Evolutionary conservation across 2,888 invertebrate species (phyloP), one percentile per base, ranked within the genome.

Genomic region (Lasiommata megera): DNA sequence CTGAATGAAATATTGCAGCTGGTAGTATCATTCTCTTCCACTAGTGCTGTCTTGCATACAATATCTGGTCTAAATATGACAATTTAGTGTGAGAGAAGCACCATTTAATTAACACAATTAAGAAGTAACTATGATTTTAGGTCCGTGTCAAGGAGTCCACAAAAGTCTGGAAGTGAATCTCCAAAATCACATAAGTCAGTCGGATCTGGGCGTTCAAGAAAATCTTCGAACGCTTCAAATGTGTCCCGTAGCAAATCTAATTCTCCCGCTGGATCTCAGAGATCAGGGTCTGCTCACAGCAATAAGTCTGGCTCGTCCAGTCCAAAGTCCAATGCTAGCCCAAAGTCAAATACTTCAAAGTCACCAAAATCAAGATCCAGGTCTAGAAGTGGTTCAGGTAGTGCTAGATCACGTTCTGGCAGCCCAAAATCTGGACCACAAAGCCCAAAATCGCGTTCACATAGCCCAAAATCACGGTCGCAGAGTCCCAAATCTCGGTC

Each of bases 241-340:
- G 82, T 66, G 29, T 88, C 88, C 11, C 75, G 84, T 7, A 88
- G 88, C 72, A 88, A 87, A 65, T 91, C 91, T 0, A 88, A 88
- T 62, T 88, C 90, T 1, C 89, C 87, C 8, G 85, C 73, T 7
- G 79, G 67, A 23, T 87, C 88, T 0, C 81, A 86, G 46, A 75
- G 82, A 70, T 88, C 91, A 3, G 86, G 84, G 5, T 90, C 90
- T 7, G 82, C 81, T 17, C 82, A 76, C 3, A 92, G 92, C 56
- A 79, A 83, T 58, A 90, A 88, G 67, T 92, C 92, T 9, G 86
- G 83, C 6, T 88, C 89, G 16, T 85, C 86, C 3, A 87, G 86
- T 48, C 82, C 84, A 3, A 84, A 82, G 60, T 91, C 92, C 0
- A 80, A 80, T 43, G 83, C 77, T 2, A 87, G 86, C 46, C 82